phyloP scores from a whole-genome alignment of 2,113 vertebrate species.

The Eupsittula cactorum region DNA sequence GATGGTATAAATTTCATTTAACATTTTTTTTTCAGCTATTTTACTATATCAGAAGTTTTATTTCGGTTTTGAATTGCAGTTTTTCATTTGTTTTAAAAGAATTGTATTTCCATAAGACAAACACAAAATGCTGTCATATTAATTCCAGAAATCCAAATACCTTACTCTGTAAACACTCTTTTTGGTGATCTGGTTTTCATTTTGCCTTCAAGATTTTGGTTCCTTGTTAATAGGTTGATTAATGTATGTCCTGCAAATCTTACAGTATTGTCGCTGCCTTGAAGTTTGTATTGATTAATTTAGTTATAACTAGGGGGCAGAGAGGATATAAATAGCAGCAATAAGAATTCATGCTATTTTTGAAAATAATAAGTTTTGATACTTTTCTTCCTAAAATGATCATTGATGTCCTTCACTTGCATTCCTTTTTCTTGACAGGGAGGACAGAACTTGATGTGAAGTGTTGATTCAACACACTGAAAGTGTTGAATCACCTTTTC shows the following conservation, averaged over 20 bases:
- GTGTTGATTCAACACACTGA: neutral
- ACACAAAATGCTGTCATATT: neutral
- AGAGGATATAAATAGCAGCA: neutral
- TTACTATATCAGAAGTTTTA: neutral
- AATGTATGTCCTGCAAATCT: neutral
- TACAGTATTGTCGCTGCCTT: neutral
- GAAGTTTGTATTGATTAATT: neutral
- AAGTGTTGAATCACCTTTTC: neutral
- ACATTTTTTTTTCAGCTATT: neutral
- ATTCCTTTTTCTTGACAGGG: neutral
- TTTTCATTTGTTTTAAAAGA: neutral
- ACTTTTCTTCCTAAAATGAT: neutral
- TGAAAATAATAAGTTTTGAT: neutral
- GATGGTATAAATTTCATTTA: neutral
- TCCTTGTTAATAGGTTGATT: neutral
- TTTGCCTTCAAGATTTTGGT: neutral
- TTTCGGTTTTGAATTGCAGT: neutral
- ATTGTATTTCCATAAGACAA: neutral
- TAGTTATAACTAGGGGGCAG: neutral
- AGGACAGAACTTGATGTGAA: neutral
- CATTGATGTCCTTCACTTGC: accelerated
- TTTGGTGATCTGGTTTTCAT: neutral
- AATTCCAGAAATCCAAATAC: neutral
- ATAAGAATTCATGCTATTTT: neutral
- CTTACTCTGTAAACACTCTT: neutral